Evolutionary conservation across 2,888 invertebrate species (phyloP).

Genomic region (Enchytraeus crypticus): DNA sequence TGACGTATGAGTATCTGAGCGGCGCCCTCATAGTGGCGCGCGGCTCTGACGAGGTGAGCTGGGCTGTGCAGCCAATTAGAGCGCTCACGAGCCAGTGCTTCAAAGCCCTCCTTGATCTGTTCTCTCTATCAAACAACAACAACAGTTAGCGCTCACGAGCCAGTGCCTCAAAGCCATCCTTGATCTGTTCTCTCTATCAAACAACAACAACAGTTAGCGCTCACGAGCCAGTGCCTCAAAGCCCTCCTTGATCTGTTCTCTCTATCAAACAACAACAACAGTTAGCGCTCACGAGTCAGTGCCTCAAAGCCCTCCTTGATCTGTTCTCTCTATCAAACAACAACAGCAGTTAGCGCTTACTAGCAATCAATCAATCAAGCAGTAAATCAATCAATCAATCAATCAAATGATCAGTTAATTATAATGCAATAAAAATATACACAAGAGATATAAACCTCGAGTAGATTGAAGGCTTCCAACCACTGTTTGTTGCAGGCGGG

Average conservation of each 20-base stretch:
- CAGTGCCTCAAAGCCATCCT: conserved; percentile 41
- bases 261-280: conserved; percentile 23
- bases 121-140: conserved; percentile 27
- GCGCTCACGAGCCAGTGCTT: conserved; percentile 38
- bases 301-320: conserved; percentile 40
- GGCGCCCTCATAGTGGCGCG: conserved; percentile 54
- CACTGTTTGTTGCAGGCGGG: conserved; percentile 51
- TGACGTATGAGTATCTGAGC: conserved; percentile 51
- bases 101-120: conserved; percentile 39
- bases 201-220: neutral
- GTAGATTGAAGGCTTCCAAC: conserved; percentile 43
- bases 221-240: conserved; percentile 35
- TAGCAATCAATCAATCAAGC: neutral
- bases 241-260: conserved; percentile 37
- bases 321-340: conserved; percentile 31
- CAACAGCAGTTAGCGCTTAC: neutral
- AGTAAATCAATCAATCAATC: neutral
- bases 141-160: conserved; percentile 6
- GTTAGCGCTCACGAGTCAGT: conserved; percentile 26
- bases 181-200: conserved; percentile 34
- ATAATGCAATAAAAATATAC: too few species aligned
- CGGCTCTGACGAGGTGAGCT: conserved; percentile 50
- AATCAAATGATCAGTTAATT: neutral
- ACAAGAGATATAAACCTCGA: too few species aligned
- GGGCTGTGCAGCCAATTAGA: conserved; percentile 48